Evolutionary conservation across 2,113 vertebrate species (phyloP).

Genomic region (Oryctolagus cuniculus): DNA sequence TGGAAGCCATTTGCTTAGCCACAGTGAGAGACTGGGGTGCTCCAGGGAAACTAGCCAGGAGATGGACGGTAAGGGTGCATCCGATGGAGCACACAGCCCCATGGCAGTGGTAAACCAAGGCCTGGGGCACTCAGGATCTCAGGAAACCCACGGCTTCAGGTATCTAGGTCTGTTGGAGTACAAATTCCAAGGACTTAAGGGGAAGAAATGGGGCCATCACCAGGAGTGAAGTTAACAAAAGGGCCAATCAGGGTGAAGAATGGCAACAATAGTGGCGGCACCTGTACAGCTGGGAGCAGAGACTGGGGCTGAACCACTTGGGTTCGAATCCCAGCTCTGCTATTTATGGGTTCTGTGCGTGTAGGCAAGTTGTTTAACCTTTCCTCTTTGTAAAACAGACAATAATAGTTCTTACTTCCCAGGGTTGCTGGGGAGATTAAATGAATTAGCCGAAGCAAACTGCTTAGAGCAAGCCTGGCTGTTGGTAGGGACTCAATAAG

Average conservation of each 20-base stretch:
- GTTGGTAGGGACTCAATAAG: neutral
- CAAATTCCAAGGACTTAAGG: neutral
- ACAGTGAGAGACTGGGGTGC: neutral
- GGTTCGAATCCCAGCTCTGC: neutral
- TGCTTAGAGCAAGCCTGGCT: neutral
- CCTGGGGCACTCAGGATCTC: neutral
- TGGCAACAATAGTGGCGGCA: neutral
- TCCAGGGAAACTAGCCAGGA: neutral
- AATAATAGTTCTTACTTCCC: neutral
- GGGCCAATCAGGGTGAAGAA: neutral
- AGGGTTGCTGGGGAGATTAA: neutral
- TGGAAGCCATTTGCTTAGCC: conserved; percentile 18
- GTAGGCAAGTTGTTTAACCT: neutral
- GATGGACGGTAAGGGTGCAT: neutral
- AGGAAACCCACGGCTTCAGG: neutral
- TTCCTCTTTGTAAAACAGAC: neutral
- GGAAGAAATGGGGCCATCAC: neutral
- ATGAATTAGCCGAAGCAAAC: neutral
- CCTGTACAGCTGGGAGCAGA: neutral
- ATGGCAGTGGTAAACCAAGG: neutral
- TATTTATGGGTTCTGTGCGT: neutral
- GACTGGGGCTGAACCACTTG: neutral
- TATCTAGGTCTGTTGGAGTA: neutral
- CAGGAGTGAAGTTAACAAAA: neutral
- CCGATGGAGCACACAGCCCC: neutral